A percentile compares a stretch with the other conserved stretches of the same genome.
Evolutionary conservation across 2,797 vertebrate species (phyloP).

Genomic region (Sandelia bainsii): DNA sequence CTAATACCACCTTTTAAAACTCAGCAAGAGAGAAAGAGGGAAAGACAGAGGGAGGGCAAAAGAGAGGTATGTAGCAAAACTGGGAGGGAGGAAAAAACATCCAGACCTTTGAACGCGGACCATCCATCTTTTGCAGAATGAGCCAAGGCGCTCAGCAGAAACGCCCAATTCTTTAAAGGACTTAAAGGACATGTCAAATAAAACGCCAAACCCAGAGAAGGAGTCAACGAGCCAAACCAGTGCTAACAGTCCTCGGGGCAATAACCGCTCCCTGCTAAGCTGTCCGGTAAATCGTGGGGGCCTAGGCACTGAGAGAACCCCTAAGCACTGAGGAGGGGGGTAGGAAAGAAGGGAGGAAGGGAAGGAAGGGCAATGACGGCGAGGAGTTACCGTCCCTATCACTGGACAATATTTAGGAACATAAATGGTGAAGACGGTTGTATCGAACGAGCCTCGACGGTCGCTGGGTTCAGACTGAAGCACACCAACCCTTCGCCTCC

Average conservation of each 20-base stretch:
- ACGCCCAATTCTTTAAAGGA: constrained; percentile 85
- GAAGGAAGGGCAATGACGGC: constrained; percentile 25
- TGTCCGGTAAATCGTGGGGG: constrained; percentile 73
- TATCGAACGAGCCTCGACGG: constrained; percentile 27
- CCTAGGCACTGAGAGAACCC: constrained; percentile 32
- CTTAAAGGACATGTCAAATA: constrained; percentile 85
- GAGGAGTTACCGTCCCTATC: constrained; percentile 58
- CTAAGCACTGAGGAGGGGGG: constrained; percentile 23
- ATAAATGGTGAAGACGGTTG: constrained; percentile 17
- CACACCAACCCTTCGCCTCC: constrained; percentile 54
- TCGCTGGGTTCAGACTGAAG: constrained; percentile 59
- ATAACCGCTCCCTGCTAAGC: constrained; percentile 69
- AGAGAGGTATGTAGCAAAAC: constrained; percentile 33
- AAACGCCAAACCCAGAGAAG: constrained; percentile 60
- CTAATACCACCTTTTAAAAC: constrained; percentile 70
- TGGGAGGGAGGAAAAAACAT: constrained; percentile 43
- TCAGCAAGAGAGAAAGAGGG: constrained; percentile 38
- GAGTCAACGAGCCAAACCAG: constrained; percentile 70
- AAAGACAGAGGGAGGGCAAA: constrained; percentile 3
- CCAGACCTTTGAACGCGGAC: constrained; percentile 85
- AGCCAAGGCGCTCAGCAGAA: constrained; percentile 85
- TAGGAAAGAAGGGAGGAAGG: constrained; percentile 13
- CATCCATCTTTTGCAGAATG: constrained; percentile 87
- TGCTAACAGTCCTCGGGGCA: constrained; percentile 74
- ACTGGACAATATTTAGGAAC: constrained; percentile 32